Base-by-base conservation (phyloP, 1,140 invertebrate genomes). In the Drosophila obscura region DNA sequence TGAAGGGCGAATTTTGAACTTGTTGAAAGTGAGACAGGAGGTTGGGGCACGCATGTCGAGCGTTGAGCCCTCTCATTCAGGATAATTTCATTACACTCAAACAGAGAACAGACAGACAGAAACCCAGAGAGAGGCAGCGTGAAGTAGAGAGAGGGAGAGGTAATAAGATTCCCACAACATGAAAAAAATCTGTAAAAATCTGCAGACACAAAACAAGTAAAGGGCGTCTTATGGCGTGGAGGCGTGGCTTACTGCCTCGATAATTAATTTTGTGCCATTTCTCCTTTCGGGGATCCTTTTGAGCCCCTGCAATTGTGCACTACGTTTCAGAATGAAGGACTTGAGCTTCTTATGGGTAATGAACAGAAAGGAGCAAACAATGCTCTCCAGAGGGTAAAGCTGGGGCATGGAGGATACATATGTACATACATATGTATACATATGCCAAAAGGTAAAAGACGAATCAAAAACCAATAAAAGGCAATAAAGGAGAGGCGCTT, bases 401-500 rank as follows among this genome's bases (percentile, higher is more conserved):
- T 45, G n/a, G 28, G 1, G 19, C 6, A 2, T n/a, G 39, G 19
- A 28, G 16, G 44, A 35, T 6, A 44, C 19, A 19, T 19, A n/a
- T n/a, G n/a, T n/a, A 19, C 19, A 19, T 31, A 31, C 6, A 5
- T 11, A 35, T 35, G 31, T 13, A n/a, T n/a, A n/a, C n/a, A n/a
- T n/a, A 13, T 39, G 35, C 35, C 35, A 72, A 7, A 83, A 75
- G 66, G 63, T 68, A 68, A 69, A 63, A 65, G 44, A 64, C 80
- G 77, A 89, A 89, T 89, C 84, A 89, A 77, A 89, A 80, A 80
- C 73, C 84, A 88, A 88, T 88, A 90, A 89, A 88, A 88, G 64
- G 64, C 64, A 78, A 79, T 87, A 71, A 72, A 81, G 65, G 41
- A 75, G 58, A 65, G 65, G 49, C 50, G 62, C 56, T 5, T 1